Evolutionary conservation across 2,888 invertebrate genomes (phyloP), one percentile per base, ranked within the genome.

Genomic region (Epistrophella euchroma): DNA sequence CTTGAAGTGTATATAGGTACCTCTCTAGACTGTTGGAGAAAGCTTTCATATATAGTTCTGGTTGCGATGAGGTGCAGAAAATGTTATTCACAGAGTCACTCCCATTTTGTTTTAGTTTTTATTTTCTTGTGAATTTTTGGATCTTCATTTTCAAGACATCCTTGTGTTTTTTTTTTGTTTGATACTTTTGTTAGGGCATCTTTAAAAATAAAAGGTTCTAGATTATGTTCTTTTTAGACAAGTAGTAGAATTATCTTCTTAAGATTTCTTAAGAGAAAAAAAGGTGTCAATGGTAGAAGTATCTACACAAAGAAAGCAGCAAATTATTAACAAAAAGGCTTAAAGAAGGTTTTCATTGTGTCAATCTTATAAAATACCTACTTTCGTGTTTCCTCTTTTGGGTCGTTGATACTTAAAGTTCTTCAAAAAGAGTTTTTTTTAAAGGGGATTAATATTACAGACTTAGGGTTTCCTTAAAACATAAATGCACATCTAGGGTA

Each of bases 21-120:
- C 50, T 32, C 9, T 9, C 6, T 75, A 84, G 56, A 71, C 22
- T 85, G 56, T 6, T 40, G 17, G 22, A 45, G 28, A 78, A 77
- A 86, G 82, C 86, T 86, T 86, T 86, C n/a, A 13, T 66, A 77
- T 22, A 13, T 66, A 77, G 64, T 62, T 82, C 68, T 37, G 52
- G 37, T 40, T 37, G 37, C 40, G 60, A 32, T 32, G 28, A 37
- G 60, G 43, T n/a, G 40, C 11, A 47, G 19, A 35, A 64, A 15
- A 35, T 47, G 70, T 73, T 81, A 66, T 32, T 37, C 60, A 40
- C 45, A 58, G 78, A 86, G 86, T 74, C 82, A 82, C 86, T 86
- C 86, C 86, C 86, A 86, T 78, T 86, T 86, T 52, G 55, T 58
- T 40, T 52, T 77, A 9, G 35, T 76, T 45, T 17, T 75, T 73